Evolutionary conservation across 2,797 vertebrate genomes (phyloP).

Genomic region (Serranus cabrilla): DNA sequence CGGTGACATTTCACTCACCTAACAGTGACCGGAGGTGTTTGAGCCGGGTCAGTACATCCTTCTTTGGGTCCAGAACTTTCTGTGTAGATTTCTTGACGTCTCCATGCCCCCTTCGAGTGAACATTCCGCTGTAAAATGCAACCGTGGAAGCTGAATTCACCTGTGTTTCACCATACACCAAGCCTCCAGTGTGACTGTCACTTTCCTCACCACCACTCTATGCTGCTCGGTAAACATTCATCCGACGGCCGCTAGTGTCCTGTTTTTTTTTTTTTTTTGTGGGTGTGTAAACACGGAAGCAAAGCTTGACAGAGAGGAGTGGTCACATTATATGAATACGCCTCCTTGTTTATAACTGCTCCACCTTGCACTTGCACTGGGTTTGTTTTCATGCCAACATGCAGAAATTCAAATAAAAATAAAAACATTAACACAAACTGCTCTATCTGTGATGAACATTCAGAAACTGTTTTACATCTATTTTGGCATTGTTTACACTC

Average conservation of each 20-base stretch:
- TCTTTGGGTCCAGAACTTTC: constrained; percentile 99
- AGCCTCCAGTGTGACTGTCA: constrained; percentile 80
- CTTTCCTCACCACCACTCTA: constrained; percentile 74
- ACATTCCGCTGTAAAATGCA: constrained; percentile 91
- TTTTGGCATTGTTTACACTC: too few species aligned
- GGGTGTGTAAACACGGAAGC: constrained; percentile 90
- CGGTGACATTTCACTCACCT: constrained; percentile 89
- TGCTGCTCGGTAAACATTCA: constrained; percentile 79
- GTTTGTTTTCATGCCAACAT: neutral
- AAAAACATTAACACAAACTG: too few species aligned
- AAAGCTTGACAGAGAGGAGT: constrained; percentile 62
- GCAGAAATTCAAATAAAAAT: too few species aligned
- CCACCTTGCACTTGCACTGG: constrained; percentile 27
- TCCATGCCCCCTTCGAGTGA: constrained; percentile 96
- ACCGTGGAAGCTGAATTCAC: constrained; percentile 81
- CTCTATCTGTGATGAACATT: too few species aligned
- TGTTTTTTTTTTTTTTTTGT: constrained; percentile 62
- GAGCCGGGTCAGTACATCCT: constrained; percentile 95
- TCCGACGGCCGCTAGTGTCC: constrained; percentile 64
- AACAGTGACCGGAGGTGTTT: constrained; percentile 96
- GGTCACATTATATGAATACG: constrained; percentile 51
- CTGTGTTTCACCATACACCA: constrained; percentile 83
- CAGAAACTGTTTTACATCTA: too few species aligned
- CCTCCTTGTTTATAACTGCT: constrained; percentile 64
- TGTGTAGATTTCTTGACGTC: constrained; percentile 99